Evolutionary conservation across 2,888 invertebrate species (phyloP).

Genomic region (Chaetoderma sp.): DNA sequence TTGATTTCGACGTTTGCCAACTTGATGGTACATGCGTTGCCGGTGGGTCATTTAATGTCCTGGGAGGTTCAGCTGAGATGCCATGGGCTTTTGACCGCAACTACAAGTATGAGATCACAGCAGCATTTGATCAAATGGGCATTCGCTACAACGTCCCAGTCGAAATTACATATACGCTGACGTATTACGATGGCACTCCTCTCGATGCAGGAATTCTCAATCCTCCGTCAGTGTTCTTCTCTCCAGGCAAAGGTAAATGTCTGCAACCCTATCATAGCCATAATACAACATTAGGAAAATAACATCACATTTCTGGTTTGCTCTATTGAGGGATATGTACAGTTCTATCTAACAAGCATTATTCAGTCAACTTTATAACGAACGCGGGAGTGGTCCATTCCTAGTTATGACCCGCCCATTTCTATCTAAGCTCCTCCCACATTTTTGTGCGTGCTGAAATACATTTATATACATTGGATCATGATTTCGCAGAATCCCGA

Average conservation of each 20-base stretch:
- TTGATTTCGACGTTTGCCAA: constrained; percentile 17
- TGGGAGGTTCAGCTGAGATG: constrained; percentile 38
- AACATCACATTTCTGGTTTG: too few species aligned
- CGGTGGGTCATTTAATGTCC: constrained; percentile 34
- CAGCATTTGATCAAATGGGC: constrained; percentile 9
- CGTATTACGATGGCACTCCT: constrained; percentile 23
- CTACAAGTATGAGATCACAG: constrained; percentile 36
- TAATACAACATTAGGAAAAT: too few species aligned
- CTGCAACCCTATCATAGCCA: too few species aligned
- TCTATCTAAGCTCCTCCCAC: too few species aligned
- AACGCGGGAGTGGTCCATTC: too few species aligned
- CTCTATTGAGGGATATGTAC: too few species aligned
- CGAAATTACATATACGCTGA: constrained; percentile 20
- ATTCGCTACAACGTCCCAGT: constrained; percentile 17
- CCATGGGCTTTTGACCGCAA: constrained; percentile 39
- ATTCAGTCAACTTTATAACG: too few species aligned
- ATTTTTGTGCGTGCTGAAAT: too few species aligned
- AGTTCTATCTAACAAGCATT: too few species aligned
- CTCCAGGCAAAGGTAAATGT: constrained; percentile 24
- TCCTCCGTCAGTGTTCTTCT: constrained; percentile 21
- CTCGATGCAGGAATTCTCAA: constrained; percentile 9
- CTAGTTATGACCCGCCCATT: too few species aligned
- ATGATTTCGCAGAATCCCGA: too few species aligned
- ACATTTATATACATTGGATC: too few species aligned
- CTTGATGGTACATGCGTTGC: constrained; percentile 17